Evolutionary conservation across 1,140 invertebrate species (phyloP), one percentile per base, ranked within the genome.

Genomic region (Caligus rogercresseyi): DNA sequence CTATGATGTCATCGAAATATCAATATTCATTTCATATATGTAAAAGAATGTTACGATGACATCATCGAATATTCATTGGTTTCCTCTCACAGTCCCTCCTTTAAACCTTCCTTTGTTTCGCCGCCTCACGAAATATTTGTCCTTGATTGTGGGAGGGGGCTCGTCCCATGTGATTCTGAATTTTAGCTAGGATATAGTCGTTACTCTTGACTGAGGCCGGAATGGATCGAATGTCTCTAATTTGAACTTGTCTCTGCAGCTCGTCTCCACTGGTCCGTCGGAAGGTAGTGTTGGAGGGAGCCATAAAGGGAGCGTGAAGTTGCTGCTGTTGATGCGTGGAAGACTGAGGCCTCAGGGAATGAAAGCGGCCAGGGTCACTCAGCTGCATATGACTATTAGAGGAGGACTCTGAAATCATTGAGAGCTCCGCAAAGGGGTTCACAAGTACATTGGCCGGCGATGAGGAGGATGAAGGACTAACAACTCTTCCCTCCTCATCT

Each of bases 101-200:
- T 43, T 43, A 43, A n/a, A 43, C 31, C n/a, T 43, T 43, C 31
- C 31, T 43, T 11, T 43, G 31, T 43, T 43, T 43, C 7, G 7
- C n/a, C 7, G 7, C n/a, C n/a, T 43, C 31, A 43, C 31, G 31
- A 43, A 43, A 43, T 7, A 43, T n/a, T 43, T 43, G 31, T 11
- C 31, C 31, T 11, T 43, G 7, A 11, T 7, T 7, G 31, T 11
- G 7, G 31, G 7, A 11, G 31, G 7, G 7, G 7, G 7, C 31
- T n/a, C 54, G 60, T 16, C 52, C 52, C 51, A 63, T 63, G 21
- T 57, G 52, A 55, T 19, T 63, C 16, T 63, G 61, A 16, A 63
- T 63, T 53, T 63, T 63, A 16, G 61, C 61, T 23, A 63, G 14
- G 20, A 63, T 63, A 53, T 55, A 55, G 20, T 63, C 61, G 16